Conservation (phyloP, 2,797 vertebrate species). For the Chloroceryle amazona region DNA sequence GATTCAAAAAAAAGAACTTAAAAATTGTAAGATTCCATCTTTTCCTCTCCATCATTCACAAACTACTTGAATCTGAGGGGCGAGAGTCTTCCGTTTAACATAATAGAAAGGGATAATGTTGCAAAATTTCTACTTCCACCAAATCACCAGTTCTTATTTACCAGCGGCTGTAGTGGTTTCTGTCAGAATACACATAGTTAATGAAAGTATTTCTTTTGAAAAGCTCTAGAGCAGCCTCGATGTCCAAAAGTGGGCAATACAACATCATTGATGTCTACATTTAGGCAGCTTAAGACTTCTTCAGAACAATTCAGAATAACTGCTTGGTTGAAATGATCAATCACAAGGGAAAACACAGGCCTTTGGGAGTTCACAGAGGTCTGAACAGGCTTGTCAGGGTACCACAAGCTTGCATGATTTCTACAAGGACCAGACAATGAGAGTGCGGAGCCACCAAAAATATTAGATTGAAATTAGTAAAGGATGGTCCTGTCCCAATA, state of each 20-base stretch:
- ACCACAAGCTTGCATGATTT: not conserved
- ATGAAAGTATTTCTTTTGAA: not conserved
- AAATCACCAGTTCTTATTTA: not conserved
- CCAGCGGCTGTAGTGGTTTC: not conserved
- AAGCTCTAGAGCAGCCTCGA: not conserved
- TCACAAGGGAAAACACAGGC: not conserved
- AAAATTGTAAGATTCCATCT: not conserved
- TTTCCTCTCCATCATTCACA: not conserved
- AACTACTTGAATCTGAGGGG: not conserved
- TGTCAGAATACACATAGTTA: not conserved
- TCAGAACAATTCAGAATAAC: not conserved
- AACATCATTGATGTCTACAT: not conserved
- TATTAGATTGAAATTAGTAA: not conserved
- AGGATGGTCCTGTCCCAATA: not conserved
- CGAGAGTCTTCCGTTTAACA: not conserved
- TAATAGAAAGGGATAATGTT: not conserved
- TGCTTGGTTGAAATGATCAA: not conserved
- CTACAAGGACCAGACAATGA: not conserved
- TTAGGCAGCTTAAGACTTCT: not conserved
- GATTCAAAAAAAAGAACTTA: not conserved
- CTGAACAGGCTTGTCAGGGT: not conserved
- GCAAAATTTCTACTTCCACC: not conserved
- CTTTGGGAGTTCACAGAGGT: not conserved
- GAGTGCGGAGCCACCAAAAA: not conserved
- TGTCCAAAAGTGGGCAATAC: not conserved